Conservation (phyloP, 2,888 invertebrate species). For the Clostera curtula region DNA sequence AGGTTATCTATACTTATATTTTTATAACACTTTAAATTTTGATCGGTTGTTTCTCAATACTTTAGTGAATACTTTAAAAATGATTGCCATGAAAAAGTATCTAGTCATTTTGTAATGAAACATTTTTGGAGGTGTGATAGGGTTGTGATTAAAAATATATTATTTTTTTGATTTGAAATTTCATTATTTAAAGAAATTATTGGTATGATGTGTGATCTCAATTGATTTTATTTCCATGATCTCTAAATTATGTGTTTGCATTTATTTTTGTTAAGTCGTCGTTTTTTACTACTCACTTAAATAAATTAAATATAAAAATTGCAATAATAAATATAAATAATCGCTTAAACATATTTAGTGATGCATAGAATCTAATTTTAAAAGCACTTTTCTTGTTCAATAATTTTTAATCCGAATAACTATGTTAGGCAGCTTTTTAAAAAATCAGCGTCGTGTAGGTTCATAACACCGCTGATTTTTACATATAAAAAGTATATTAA, state of each 20-base stretch:
- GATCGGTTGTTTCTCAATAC: conserved; percentile 23
- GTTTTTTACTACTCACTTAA: no score
- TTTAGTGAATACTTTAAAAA: conserved; percentile 22
- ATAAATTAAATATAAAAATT: conserved; percentile 36
- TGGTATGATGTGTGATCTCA: conserved; percentile 60
- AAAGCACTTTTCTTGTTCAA: conserved; percentile 40
- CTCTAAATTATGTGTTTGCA: conserved; percentile 60
- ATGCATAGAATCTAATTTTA: conserved; percentile 49
- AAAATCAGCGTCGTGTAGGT: no score
- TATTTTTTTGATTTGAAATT: conserved; percentile 50
- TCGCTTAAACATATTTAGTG: conserved; percentile 55
- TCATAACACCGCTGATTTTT: conserved; percentile 47
- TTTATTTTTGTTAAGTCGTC: no score
- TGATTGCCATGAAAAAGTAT: conserved; percentile 58
- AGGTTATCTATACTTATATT: conserved; percentile 27
- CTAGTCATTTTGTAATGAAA: conserved; percentile 61
- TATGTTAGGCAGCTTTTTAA: conserved; percentile 55
- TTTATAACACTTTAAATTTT: conserved; percentile 25
- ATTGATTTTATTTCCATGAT: conserved; percentile 54
- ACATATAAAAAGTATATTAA: conserved; percentile 34
- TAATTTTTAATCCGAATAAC: conserved; percentile 52
- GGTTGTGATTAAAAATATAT: conserved; percentile 71
- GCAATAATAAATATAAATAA: conserved; percentile 55
- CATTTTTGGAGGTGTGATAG: conserved; percentile 56
- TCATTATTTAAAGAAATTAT: conserved; percentile 38